phyloP scores from a whole-genome alignment of 2,888 invertebrate species.

The Balanococcus diminutus region DNA sequence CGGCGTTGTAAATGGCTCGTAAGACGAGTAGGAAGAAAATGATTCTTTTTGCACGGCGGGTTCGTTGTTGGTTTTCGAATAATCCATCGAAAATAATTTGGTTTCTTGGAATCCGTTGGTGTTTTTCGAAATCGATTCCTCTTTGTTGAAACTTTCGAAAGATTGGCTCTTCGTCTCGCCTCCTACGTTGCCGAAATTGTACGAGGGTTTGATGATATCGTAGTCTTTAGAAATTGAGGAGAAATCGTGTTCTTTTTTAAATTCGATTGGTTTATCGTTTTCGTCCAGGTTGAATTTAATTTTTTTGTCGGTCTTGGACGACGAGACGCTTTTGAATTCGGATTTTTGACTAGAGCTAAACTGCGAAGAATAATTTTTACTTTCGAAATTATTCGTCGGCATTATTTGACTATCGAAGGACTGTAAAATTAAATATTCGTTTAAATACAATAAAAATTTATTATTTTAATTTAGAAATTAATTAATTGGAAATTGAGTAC shows the following conservation, averaged over 20 bases:
- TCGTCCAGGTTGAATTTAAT: slow-evolving; percentile 45
- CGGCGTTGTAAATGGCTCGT: background rate
- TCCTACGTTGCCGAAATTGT: background rate
- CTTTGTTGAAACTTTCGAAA: background rate
- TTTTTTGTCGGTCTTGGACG: slow-evolving; percentile 48
- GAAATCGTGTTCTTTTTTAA: slow-evolving; percentile 36
- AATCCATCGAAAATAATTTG: slow-evolving; percentile 4
- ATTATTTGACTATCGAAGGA: slow-evolving; percentile 30
- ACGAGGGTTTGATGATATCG: background rate
- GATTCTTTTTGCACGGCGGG: background rate
- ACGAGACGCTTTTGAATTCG: slow-evolving; percentile 41
- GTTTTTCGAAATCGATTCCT: background rate
- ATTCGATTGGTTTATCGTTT: slow-evolving; percentile 45
- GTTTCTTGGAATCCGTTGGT: slow-evolving; percentile 16
- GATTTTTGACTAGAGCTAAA: slow-evolving; percentile 21
- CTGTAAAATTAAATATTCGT: slow-evolving; percentile 19
- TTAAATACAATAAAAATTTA: background rate
- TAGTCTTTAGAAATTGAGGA: background rate
- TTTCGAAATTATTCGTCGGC: background rate
- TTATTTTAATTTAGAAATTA: background rate
- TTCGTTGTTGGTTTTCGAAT: background rate
- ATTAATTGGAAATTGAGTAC: background rate
- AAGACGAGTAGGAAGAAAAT: slow-evolving; percentile 16
- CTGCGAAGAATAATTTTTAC: slow-evolving; percentile 20
- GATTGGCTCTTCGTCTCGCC: background rate